Evolutionary conservation across 2,888 invertebrate genomes (phyloP).

Genomic region (Lithophane socia): DNA sequence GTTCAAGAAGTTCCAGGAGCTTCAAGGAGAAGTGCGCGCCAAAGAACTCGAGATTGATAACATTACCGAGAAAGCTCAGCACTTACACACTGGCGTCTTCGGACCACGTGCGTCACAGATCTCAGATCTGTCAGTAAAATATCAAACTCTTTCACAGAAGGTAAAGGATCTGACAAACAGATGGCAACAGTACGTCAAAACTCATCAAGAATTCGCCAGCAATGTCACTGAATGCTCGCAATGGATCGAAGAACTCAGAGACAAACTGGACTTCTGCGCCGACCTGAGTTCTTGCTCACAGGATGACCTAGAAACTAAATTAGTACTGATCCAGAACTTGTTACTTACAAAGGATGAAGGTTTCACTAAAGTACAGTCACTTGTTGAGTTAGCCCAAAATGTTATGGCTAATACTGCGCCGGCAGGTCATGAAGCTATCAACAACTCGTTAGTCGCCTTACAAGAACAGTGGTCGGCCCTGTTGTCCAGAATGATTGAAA

Average conservation of each 20-base stretch:
- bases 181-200: conserved; percentile 97
- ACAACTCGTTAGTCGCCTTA: conserved; percentile 94
- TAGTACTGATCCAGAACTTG: conserved; percentile 96
- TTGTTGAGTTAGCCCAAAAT: conserved; percentile 97
- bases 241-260: conserved; percentile 95
- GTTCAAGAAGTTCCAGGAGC: conserved; percentile 93
- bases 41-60: conserved; percentile 98
- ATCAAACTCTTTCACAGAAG: conserved; percentile 96
- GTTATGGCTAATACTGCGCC: conserved; percentile 97
- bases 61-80: conserved; percentile 97
- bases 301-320: conserved; percentile 96
- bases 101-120: conserved; percentile 95
- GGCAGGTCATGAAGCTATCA: conserved; percentile 96
- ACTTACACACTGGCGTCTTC: conserved; percentile 93
- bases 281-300: conserved; percentile 95
- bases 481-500: conserved; percentile 96
- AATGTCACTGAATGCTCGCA: conserved; percentile 94
- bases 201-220: conserved; percentile 96
- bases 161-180: conserved; percentile 97
- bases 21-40: conserved; percentile 97
- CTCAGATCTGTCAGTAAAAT: conserved; percentile 97
- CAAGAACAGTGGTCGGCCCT: conserved; percentile 98
- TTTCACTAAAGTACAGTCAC: conserved; percentile 95
- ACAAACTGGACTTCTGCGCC: conserved; percentile 96
- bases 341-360: conserved; percentile 98